Conservation (phyloP, 2,113 vertebrate genomes). For the Sceloporus tristichus region DNA sequence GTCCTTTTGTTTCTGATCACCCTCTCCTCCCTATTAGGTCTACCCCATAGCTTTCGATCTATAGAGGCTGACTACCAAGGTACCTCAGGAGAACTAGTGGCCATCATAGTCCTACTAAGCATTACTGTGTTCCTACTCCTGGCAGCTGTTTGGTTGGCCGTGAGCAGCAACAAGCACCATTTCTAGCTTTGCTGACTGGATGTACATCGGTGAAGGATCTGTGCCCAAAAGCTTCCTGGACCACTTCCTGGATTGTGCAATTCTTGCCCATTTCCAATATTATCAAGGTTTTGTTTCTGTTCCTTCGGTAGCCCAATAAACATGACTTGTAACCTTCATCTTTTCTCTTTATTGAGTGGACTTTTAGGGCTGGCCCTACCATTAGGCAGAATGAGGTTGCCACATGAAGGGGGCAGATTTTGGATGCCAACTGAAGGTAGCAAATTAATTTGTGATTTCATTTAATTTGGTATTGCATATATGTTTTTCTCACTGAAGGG, state of each 20-base stretch:
- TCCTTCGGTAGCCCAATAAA: background rate
- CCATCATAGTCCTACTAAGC: slow-evolving; percentile 42
- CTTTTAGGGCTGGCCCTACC: background rate
- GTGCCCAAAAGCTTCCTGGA: too few relatives aligned
- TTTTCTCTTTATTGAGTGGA: background rate
- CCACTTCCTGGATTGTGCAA: background rate
- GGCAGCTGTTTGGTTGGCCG: slow-evolving; percentile 7
- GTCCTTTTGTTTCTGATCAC: background rate
- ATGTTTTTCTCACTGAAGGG: too few relatives aligned
- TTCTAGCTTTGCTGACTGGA: background rate
- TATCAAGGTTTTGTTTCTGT: background rate
- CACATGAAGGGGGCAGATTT: too few relatives aligned
- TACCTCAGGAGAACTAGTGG: slow-evolving; percentile 34
- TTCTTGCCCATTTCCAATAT: background rate
- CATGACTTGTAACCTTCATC: background rate
- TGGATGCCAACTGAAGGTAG: too few relatives aligned
- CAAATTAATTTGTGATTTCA: too few relatives aligned
- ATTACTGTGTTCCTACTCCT: slow-evolving; percentile 40
- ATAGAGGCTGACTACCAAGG: background rate
- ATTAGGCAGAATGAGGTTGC: background rate
- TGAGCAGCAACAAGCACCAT: background rate
- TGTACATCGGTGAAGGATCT: too few relatives aligned
- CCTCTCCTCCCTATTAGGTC: background rate
- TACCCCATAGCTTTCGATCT: slow-evolving; percentile 19
- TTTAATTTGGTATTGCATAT: too few relatives aligned